Conservation (phyloP, 1,140 invertebrate genomes). For the Bactericera cockerelli region DNA sequence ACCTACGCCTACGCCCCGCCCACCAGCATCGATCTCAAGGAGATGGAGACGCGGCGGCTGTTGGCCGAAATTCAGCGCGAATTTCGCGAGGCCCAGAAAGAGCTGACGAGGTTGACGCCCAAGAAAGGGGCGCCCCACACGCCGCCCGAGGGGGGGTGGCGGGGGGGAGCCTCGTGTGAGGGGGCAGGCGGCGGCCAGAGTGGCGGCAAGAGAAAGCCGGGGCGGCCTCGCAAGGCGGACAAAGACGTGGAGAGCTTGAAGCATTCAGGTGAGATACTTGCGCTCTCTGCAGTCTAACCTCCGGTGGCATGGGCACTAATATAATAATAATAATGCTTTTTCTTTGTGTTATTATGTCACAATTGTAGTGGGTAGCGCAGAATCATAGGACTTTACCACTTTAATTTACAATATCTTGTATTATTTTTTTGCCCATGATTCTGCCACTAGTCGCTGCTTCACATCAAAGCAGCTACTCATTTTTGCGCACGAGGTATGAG, state of each 20-base stretch:
- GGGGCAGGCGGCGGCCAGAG: background rate
- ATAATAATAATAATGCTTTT: too few relatives aligned
- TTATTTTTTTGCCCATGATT: too few relatives aligned
- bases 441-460: too few relatives aligned
- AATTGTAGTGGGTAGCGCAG: too few relatives aligned
- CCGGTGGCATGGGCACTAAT: too few relatives aligned
- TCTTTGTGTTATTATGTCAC: too few relatives aligned
- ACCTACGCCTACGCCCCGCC: background rate
- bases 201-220: constrained; percentile 4
- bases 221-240: constrained; percentile 8
- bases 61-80: constrained; percentile 63
- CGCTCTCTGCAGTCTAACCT: too few relatives aligned
- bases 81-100: constrained; percentile 66
- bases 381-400: too few relatives aligned
- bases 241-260: constrained; percentile 3
- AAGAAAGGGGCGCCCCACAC: constrained; percentile 28
- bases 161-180: background rate
- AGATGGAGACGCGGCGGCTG: constrained; percentile 59
- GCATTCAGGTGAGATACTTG: constrained; percentile 2
- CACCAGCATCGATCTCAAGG: constrained; percentile 39
- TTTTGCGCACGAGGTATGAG: too few relatives aligned
- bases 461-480: too few relatives aligned
- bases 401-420: too few relatives aligned
- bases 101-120: constrained; percentile 50
- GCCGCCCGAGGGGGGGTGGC: background rate